Evolutionary conservation across 2,797 vertebrate species (phyloP).

Genomic region (Rhabdophis nuchalis): DNA sequence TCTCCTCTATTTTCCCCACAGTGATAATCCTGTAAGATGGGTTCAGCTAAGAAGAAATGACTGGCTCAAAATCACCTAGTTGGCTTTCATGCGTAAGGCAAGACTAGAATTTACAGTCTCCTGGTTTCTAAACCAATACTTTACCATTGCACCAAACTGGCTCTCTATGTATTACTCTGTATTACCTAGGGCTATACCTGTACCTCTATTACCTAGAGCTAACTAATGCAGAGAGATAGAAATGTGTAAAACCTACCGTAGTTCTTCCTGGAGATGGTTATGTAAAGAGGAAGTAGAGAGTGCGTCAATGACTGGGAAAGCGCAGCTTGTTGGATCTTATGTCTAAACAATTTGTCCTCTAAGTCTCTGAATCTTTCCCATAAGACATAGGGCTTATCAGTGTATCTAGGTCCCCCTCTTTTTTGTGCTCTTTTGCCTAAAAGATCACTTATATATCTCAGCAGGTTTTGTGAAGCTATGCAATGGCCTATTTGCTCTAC

Average conservation of each 20-base stretch:
- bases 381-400: not conserved
- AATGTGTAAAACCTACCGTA: not conserved
- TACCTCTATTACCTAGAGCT: not conserved
- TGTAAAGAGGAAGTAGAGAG: not conserved
- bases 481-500: slow-evolving; percentile 34
- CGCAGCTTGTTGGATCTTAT: not conserved
- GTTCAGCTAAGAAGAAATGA: not conserved
- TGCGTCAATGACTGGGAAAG: not conserved
- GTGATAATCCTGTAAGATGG: not conserved
- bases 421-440: slow-evolving; percentile 26
- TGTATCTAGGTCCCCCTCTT: slow-evolving; percentile 20
- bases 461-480: slow-evolving; percentile 23
- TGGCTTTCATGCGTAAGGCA: not conserved
- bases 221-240: not conserved
- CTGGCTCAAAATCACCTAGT: not conserved
- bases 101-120: not conserved
- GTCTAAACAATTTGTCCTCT: not conserved
- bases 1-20: not conserved
- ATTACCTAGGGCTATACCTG: not conserved
- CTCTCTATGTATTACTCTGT: not conserved
- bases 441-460: slow-evolving; percentile 43
- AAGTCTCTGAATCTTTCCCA: not conserved
- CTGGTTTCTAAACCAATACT: not conserved
- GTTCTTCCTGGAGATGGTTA: not conserved
- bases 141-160: not conserved